Evolutionary conservation across 2,888 invertebrate species (phyloP), one percentile per base, ranked within the genome.

Genomic region (Spodoptera exigua): DNA sequence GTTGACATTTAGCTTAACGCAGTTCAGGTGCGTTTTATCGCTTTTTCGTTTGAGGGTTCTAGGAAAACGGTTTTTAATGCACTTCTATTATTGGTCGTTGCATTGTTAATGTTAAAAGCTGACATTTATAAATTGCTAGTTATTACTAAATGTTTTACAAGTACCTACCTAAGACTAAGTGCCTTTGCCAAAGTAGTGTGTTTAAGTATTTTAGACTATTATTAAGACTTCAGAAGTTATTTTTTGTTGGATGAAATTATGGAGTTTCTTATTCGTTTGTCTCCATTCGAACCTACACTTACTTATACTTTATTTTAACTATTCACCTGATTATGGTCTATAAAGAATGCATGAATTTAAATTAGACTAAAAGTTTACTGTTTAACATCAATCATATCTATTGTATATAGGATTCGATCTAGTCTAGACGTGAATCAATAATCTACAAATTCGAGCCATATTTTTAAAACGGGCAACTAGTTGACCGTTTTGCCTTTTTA

Each of bases 1-100:
- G 27, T 55, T 70, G 70, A 52, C 70, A 70, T 69, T 69, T 68
- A 48, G 59, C 44, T 45, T 44, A 55, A 27, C 27, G 7, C 27
- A 27, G 27, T 27, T 27, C 34, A 48, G 61, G 65, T 34, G 70
- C 39, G 65, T 55, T 60, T 69, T 70, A 70, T 64, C 1, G 21
- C 51, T n/a, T 44, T 40, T 55, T 16, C 34, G n/a, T 60, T 21
- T 3, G 16, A 14, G n/a, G 18, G 13, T 52, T 51, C 4, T 7
- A 36, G 3, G 34, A 34, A 69, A 47, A 52, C 47, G 45, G 40
- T 39, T 61, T 32, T 41, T 36, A 36, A 44, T 39, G n/a, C 14
- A 27, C 3, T 40, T 51, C 48, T 18, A 17, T 17, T 16, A 21
- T 13, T 58, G 51, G 16, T 32, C 4, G 14, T 36, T 52, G 56